Evolutionary conservation across 2,888 invertebrate species (phyloP).

Genomic region (Elgonia sp.): DNA sequence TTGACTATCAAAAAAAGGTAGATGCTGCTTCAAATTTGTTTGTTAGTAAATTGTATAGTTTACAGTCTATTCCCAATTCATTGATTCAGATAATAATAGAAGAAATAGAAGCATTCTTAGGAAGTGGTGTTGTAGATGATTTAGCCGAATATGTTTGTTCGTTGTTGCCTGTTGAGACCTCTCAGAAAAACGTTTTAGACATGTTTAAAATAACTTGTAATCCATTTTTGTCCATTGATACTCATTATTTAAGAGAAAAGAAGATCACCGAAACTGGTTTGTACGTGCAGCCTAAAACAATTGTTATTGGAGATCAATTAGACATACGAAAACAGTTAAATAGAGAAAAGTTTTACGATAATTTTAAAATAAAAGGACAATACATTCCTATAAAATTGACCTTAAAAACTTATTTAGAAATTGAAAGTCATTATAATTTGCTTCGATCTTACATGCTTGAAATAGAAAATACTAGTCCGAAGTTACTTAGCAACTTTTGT

Average conservation of each 20-base stretch:
- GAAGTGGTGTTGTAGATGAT: slow-evolving; percentile 10
- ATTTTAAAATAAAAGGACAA: neutral
- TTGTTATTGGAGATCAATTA: neutral
- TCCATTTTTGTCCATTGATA: neutral
- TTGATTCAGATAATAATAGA: neutral
- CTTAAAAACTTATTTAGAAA: neutral
- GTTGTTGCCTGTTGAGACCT: neutral
- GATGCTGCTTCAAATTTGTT: neutral
- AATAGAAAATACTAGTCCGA: neutral
- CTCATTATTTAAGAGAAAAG: neutral
- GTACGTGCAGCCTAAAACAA: neutral
- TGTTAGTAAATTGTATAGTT: slow-evolving; percentile 5
- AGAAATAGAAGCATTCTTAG: neutral
- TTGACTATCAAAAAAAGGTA: neutral
- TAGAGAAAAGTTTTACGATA: neutral
- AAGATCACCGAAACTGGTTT: neutral
- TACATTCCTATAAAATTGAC: neutral
- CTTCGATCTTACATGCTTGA: neutral
- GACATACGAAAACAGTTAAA: neutral
- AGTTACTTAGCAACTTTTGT: neutral
- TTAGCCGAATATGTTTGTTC: neutral
- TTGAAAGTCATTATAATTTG: neutral
- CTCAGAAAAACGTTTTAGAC: neutral
- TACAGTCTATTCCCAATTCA: neutral
- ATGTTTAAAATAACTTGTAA: neutral